A percentile compares a stretch with the other conserved stretches of the same genome.
Conservation (phyloP, 2,888 invertebrate genomes). For the Ligdia adustata region DNA sequence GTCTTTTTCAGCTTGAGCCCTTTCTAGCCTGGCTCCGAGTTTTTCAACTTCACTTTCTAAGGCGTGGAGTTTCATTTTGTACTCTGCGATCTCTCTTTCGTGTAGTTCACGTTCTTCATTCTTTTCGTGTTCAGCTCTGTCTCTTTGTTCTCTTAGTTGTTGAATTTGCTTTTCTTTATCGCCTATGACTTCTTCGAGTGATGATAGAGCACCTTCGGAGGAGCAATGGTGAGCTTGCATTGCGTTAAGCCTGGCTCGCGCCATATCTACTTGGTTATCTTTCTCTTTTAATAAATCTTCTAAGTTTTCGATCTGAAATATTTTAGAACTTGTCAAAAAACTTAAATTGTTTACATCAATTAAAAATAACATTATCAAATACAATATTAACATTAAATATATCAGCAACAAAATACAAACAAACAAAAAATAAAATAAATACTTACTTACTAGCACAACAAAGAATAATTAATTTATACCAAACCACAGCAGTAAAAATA, state of each 20-base stretch:
- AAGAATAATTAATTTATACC: no score
- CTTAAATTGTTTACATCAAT: no score
- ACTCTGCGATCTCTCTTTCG: conserved; percentile 96
- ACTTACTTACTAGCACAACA: conserved; percentile 15
- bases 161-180: conserved; percentile 99
- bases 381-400: conserved; percentile 20
- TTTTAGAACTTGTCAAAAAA: not conserved
- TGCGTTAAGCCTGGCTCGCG: conserved; percentile 93
- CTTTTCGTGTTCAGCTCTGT: conserved; percentile 97
- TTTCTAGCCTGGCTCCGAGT: conserved; percentile 92
- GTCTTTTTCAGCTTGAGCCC: conserved; percentile 95
- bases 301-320: conserved; percentile 95
- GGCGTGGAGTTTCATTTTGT: conserved; percentile 96
- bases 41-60: conserved; percentile 96
- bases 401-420: conserved; percentile 6
- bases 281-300: conserved; percentile 99
- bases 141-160: conserved; percentile 96
- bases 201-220: conserved; percentile 95
- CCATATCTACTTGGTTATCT: conserved; percentile 98
- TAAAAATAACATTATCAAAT: conserved; percentile 5
- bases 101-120: conserved; percentile 97
- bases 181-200: conserved; percentile 96
- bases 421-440: conserved; percentile 9
- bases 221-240: conserved; percentile 98
- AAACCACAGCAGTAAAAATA: no score